These are phyloP conservation scores for Clivina fossor DNA, from an alignment of 2,888 invertebrate species.

Conservation along the genomic window DNA sequence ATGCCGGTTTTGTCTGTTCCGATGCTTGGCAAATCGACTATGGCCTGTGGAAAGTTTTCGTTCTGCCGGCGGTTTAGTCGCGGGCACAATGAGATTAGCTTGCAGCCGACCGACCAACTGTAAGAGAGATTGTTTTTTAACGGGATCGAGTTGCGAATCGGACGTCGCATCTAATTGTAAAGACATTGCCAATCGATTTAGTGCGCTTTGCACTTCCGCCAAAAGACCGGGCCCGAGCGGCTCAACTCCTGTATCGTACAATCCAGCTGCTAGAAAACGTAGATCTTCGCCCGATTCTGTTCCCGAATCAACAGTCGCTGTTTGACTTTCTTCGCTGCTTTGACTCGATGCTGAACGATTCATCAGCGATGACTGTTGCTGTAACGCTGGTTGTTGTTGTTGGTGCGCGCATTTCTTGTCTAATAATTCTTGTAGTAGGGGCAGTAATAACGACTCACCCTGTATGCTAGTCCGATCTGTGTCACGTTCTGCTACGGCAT, in stretches of 20 bases:
- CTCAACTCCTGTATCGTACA: slow-evolving; percentile 48
- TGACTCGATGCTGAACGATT: slow-evolving; percentile 38
- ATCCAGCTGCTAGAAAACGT: slow-evolving; percentile 53
- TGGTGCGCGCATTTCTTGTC: slow-evolving; percentile 47
- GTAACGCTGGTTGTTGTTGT: slow-evolving; percentile 35
- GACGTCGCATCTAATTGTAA: slow-evolving; percentile 59
- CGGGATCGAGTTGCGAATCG: slow-evolving; percentile 55
- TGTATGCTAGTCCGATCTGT: slow-evolving; percentile 52
- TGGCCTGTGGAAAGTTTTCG: slow-evolving; percentile 45
- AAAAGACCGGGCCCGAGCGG: slow-evolving; percentile 61
- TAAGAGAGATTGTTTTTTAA: slow-evolving; percentile 63
- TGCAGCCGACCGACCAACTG: slow-evolving; percentile 71
- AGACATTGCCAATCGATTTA: slow-evolving; percentile 73
- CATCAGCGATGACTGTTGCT: slow-evolving; percentile 38
- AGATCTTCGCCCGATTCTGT: slow-evolving; percentile 72
- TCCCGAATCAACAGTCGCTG: slow-evolving; percentile 61
- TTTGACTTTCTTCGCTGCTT: slow-evolving; percentile 50
- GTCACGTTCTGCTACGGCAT: slow-evolving; percentile 46
- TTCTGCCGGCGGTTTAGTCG: slow-evolving; percentile 37
- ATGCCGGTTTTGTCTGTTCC: slow-evolving; percentile 69
- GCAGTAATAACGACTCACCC: slow-evolving; percentile 77
- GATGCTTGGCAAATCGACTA: slow-evolving; percentile 58
- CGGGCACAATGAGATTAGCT: slow-evolving; percentile 56
- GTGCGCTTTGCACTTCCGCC: slow-evolving; percentile 75
- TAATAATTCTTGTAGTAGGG: slow-evolving; percentile 68